phyloP scores from a whole-genome alignment of 2,888 invertebrate species.

The Chirona hameri region DNA sequence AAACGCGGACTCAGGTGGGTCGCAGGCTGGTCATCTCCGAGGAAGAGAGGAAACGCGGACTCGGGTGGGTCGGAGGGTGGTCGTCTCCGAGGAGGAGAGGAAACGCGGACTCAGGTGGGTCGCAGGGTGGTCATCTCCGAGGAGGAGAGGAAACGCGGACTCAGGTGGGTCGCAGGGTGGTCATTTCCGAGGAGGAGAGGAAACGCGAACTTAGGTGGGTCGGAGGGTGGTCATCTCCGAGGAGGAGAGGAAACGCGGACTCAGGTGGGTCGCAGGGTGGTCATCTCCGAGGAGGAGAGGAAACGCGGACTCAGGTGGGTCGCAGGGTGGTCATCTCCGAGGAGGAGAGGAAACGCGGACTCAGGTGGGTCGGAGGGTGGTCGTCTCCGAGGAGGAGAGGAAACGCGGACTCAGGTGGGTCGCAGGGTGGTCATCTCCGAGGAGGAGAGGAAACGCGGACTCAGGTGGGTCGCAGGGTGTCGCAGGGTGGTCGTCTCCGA shows the following conservation, averaged over 20 bases:
- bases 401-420: constrained; percentile 54
- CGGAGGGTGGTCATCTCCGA: constrained; percentile 63
- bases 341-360: constrained; percentile 57
- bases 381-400: constrained; percentile 58
- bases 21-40: constrained; percentile 64
- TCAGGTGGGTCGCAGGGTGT: constrained; percentile 42
- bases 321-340: constrained; percentile 64
- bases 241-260: constrained; percentile 57
- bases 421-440: constrained; percentile 64
- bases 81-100: constrained; percentile 58
- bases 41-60: constrained; percentile 57
- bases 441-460: constrained; percentile 57
- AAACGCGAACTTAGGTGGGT: constrained; percentile 55
- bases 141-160: constrained; percentile 57
- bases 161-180: constrained; percentile 54
- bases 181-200: constrained; percentile 58
- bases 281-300: constrained; percentile 58
- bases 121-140: constrained; percentile 64
- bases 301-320: constrained; percentile 54
- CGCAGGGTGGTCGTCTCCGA: constrained; percentile 65
- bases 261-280: constrained; percentile 54
- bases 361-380: constrained; percentile 53
- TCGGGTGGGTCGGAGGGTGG: constrained; percentile 53
- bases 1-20: constrained; percentile 54
- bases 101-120: constrained; percentile 54